Evolutionary conservation across 2,888 invertebrate species (phyloP).

Genomic region (Melieria picta): DNA sequence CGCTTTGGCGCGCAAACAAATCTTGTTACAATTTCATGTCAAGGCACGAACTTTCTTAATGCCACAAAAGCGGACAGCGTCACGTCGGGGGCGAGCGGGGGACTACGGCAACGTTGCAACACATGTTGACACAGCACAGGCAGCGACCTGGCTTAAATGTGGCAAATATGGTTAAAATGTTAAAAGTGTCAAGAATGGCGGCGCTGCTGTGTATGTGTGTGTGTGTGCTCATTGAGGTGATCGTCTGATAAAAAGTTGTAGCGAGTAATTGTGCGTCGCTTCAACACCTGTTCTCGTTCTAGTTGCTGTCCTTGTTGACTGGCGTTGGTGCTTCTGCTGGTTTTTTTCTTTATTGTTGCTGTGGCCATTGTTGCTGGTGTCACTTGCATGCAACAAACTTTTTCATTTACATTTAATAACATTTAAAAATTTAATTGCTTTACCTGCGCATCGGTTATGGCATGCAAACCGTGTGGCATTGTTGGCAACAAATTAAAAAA

Average conservation of each 20-base stretch:
- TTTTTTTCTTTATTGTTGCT: no score
- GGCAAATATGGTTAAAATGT: no score
- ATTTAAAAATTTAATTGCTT: slow-evolving; percentile 26
- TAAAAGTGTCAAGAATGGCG: no score
- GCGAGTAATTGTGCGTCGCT: slow-evolving; percentile 12
- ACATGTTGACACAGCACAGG: no score
- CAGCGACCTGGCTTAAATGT: no score
- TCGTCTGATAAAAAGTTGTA: slow-evolving; percentile 31
- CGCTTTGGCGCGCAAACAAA: no score
- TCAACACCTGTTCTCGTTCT: no score
- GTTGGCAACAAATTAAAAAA: not conserved
- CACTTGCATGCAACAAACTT: slow-evolving; percentile 12
- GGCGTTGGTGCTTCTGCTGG: no score
- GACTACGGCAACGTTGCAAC: not conserved
- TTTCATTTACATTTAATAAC: slow-evolving; percentile 13
- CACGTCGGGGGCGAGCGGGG: not conserved
- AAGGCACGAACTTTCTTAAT: slow-evolving; percentile 17
- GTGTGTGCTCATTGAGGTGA: slow-evolving; percentile 18
- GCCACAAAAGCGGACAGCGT: not conserved
- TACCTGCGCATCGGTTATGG: not conserved
- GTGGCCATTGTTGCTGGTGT: no score
- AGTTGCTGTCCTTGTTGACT: no score
- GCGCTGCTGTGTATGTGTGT: not conserved
- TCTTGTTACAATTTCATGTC: slow-evolving; percentile 19
- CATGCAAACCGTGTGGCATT: not conserved